Evolutionary conservation across 2,888 invertebrate genomes (phyloP), one percentile per base, ranked within the genome.

Genomic region (Microplitis deprimator): DNA sequence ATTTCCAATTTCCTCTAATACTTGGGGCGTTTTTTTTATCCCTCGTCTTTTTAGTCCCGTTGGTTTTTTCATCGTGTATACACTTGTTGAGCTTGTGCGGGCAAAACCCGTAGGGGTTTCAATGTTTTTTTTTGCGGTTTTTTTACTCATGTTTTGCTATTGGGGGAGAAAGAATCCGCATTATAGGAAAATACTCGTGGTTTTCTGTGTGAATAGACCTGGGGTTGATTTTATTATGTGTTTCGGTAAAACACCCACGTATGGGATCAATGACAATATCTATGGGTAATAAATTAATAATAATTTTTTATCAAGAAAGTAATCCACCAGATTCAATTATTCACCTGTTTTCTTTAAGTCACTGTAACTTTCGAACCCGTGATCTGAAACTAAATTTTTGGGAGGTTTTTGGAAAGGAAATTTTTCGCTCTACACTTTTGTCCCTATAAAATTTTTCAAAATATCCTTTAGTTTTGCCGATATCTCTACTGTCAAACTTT

Each of bases 31-130:
- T 8, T 50, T 50, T 29, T 8, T 50, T 50, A 50, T 50, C 50
- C 50, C 50, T 50, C 50, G 50, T 8, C 50, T 50, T 41, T 50
- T 13, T 50, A 50, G 10, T 13, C 50, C 13, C 50, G 50, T 50
- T 13, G 13, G 50, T 50, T 50, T 50, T 50, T 50, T 50, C 29
- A 50, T 5, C 65, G 65, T 62, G 62, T n/a, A 65, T 65, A 29
- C 65, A 65, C 65, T 65, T 65, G 65, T 65, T 65, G 65, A 65
- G 38, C 29, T 7, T 29, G 20, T 65, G 29, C 10, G 65, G 50
- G 50, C 13, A 50, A 10, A 50, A 13, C 10, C 3, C 13, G 13
- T 50, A 50, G 50, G 50, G 50, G 50, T 50, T 50, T 50, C 13
- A 50, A 41, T 50, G 10, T 50, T 50, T 50, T 50, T 50, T 50